Evolutionary conservation across 2,797 vertebrate species (phyloP).

Genomic region (Lindbergichthys nudifrons): DNA sequence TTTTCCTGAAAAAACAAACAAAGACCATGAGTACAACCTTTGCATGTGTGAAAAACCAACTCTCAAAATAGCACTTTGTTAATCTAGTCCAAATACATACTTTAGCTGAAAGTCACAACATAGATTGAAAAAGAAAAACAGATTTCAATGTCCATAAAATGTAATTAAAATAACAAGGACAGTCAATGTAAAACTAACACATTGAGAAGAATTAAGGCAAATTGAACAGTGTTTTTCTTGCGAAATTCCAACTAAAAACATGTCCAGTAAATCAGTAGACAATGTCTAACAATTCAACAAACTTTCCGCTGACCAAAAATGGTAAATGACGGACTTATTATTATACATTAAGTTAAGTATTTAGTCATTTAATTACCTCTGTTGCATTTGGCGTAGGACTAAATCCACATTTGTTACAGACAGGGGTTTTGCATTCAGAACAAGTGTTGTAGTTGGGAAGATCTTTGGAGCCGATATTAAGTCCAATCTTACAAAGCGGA

Average conservation of each 20-base stretch:
- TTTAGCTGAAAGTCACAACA: not conserved
- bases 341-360: not conserved
- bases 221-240: not conserved
- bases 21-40: slow-evolving; percentile 39
- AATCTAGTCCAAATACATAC: slow-evolving; percentile 6
- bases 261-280: not conserved
- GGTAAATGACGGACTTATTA: not conserved
- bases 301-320: not conserved
- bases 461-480: slow-evolving; percentile 87
- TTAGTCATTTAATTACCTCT: slow-evolving; percentile 83
- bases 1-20: slow-evolving; percentile 81
- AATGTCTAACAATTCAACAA: too few species aligned
- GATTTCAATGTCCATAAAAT: not conserved
- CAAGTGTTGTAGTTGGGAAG: slow-evolving; percentile 90
- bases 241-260: not conserved
- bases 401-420: slow-evolving; percentile 97
- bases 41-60: not conserved
- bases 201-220: not conserved
- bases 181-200: not conserved
- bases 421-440: slow-evolving; percentile 89
- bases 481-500: slow-evolving; percentile 90
- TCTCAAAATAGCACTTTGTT: not conserved
- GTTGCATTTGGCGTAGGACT: slow-evolving; percentile 88
- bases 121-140: not conserved
- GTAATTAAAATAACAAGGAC: not conserved